Conservation (phyloP, 2,888 invertebrate genomes). For the Rhodophaea formosa region DNA sequence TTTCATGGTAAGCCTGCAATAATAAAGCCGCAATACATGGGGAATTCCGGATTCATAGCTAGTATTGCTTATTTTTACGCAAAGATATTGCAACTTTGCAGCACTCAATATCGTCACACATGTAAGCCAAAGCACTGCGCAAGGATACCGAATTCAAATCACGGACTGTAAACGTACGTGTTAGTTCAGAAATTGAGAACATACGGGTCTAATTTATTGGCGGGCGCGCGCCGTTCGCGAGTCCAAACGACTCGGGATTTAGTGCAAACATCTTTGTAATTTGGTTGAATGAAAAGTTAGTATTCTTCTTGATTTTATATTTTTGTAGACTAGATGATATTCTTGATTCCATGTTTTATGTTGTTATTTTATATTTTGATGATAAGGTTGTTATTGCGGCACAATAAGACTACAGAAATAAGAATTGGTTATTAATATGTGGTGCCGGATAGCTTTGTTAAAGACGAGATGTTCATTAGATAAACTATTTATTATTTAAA, state of each 20-base stretch:
- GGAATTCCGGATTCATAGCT: not conserved
- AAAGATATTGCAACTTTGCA: slow-evolving; percentile 9
- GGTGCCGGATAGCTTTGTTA: too few relatives aligned
- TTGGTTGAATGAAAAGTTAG: not conserved
- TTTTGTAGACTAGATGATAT: too few relatives aligned
- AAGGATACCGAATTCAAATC: slow-evolving; percentile 34
- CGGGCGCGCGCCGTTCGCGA: not conserved
- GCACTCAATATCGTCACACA: slow-evolving; percentile 21
- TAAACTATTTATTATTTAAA: too few relatives aligned
- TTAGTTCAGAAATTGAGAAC: slow-evolving; percentile 34
- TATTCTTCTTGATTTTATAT: too few relatives aligned
- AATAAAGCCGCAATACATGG: not conserved
- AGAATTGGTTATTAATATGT: too few relatives aligned
- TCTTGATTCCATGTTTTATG: too few relatives aligned
- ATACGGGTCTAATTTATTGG: slow-evolving; percentile 12
- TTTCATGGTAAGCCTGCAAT: too few relatives aligned
- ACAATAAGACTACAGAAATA: too few relatives aligned
- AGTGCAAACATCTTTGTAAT: not conserved
- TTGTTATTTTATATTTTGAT: too few relatives aligned
- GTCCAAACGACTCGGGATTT: not conserved
- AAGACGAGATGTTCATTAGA: too few relatives aligned
- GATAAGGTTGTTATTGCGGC: too few relatives aligned
- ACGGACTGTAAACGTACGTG: slow-evolving; percentile 37
- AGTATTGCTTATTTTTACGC: not conserved
- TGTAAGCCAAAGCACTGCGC: slow-evolving; percentile 11